phyloP scores from a whole-genome alignment of 2,888 invertebrate genomes.

The Nebria salina region DNA sequence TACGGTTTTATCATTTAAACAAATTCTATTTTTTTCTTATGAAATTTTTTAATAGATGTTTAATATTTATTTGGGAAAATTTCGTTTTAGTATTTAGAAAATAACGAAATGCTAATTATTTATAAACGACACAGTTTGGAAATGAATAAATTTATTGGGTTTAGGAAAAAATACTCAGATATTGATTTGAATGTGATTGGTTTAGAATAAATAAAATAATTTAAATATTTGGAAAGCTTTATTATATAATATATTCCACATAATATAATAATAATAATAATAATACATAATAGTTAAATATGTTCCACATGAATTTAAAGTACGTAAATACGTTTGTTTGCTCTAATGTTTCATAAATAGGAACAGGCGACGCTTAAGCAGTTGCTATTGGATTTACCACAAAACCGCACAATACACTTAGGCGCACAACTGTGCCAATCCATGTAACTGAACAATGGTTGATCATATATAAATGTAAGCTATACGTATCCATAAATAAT shows the following conservation, averaged over 20 bases:
- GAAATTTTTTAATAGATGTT: too few species aligned
- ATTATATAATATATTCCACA: slow-evolving; percentile 46
- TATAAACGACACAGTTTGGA: too few species aligned
- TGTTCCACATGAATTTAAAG: slow-evolving; percentile 44
- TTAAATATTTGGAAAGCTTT: slow-evolving; percentile 47
- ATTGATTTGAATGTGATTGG: too few species aligned
- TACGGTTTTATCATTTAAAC: too few species aligned
- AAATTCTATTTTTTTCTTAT: too few species aligned
- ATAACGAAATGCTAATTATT: too few species aligned
- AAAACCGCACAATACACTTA: slow-evolving; percentile 25
- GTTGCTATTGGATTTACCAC: slow-evolving; percentile 30
- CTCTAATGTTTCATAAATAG: background rate
- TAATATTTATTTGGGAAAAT: too few species aligned
- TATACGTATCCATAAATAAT: slow-evolving; percentile 44
- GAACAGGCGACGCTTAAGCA: background rate
- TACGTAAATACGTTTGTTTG: too few species aligned
- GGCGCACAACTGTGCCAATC: background rate
- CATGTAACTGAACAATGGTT: background rate
- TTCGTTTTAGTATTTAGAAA: too few species aligned
- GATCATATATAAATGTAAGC: slow-evolving; percentile 32
- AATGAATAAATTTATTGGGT: too few species aligned
- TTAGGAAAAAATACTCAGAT: too few species aligned
- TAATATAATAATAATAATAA: slow-evolving; percentile 20
- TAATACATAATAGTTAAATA: slow-evolving; percentile 44
- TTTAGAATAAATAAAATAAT: background rate